Base-by-base conservation (phyloP, 1,140 invertebrate species). In the Carcinoscorpius rotundicauda region DNA sequence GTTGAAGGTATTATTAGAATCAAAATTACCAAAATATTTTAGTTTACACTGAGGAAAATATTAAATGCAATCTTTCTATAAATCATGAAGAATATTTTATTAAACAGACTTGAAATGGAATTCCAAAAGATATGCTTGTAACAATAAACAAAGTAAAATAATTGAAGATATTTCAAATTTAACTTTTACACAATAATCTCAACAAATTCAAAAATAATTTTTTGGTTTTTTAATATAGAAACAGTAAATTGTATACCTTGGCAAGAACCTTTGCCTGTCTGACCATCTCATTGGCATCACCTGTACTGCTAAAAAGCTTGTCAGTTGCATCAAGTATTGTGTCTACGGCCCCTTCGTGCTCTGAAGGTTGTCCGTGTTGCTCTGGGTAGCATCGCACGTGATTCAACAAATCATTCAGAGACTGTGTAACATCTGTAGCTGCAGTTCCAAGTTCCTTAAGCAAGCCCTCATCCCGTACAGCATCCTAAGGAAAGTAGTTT, bases 251-350 rank as follows among this genome's bases (percentile, higher is more conserved):
- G 9, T 64, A 68, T 69, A 78, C 79, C 69, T 79, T 88, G 4
- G 92, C 92, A 51, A 97, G 78, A n/a, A 91, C 83, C 65, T 93
- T 81, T 0, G 94, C 94, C 74, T 98, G 93, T 6, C 87, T 84
- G 48, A 98, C 90, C 93, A 98, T 97, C 78, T 97, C 94, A 3
- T 86, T 84, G 0, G 89, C 83, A 78, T 97, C 91, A 49, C 87
- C 87, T 55, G 83, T 83, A 11, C 87, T 88, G 9, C 87, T 87
- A 64, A 93, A 87, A 6, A 98, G 78, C 58, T 88, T 85, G 75
- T 98, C 93, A 5, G 93, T 94, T 4, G 93, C 91, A 4, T 86
- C 82, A 69, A 97, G 81, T 66, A 98, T 96, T 8, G 85, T 89
- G 74, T 97, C 93, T 3, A 97, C 91, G 0, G 87, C 84, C 62